Evolutionary conservation across 2,888 invertebrate species (phyloP), one percentile per base, ranked within the genome.

Genomic region (Cylindroiulus punctatus): DNA sequence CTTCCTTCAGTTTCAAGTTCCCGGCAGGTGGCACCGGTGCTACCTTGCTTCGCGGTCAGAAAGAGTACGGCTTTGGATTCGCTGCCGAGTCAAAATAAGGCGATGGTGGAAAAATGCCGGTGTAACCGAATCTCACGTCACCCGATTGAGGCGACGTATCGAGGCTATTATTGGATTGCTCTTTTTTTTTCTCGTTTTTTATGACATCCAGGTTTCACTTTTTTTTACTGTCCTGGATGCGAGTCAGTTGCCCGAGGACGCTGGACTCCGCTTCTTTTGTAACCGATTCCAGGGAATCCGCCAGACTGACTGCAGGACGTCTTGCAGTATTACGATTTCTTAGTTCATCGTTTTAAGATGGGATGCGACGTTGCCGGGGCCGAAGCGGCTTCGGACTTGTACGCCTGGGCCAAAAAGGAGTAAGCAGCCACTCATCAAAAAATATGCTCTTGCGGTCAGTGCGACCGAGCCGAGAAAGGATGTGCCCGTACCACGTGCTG

Each of bases 311-410:
- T 76, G 76, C 76, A 76, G 76, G 76, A 76, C 76, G 76, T 76
- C 76, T 76, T 76, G 76, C 76, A 76, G 76, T 76, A 76, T 76
- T 76, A 76, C 76, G 30, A 30, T 32, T 76, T 30, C 26, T 76
- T 76, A 30, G 76, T 76, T 76, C 76, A 76, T 76, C 76, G 76
- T 76, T 76, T 76, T 76, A 30, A 76, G 76, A 76, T 76, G 76
- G 76, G 76, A 76, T 76, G 30, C 2, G 2, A 36, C 17, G 76
- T 30, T 26, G 26, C 17, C 26, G 17, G 76, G n/a, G 30, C 30
- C 76, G 76, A 76, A 32, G 76, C 30, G 47, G 47, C 52, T 52
- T 7, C n/a, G 52, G 76, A 76, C 76, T 76, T 30, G 76, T 76
- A 10, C 30, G 14, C 57, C 19, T 22, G 76, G 30, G 17, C 26